Base-by-base conservation (phyloP, 2,888 invertebrate species). In the Eilema depressum region DNA sequence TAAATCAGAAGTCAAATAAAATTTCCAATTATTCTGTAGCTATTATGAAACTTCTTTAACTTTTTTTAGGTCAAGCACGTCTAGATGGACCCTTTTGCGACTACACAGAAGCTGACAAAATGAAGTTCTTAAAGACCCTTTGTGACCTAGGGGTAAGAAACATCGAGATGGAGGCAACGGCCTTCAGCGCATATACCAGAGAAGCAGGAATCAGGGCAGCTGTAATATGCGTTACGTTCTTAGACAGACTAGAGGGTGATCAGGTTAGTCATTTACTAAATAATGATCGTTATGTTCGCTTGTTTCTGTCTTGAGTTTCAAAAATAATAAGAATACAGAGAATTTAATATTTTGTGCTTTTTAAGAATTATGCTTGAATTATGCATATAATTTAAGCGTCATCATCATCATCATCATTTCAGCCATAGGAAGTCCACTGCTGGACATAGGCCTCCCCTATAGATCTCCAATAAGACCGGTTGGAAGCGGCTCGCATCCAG, bases 101-200 rank as follows among this genome's bases (percentile, higher is more conserved):
- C 33, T 96, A 97, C 87, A 95, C 92, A 0, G 96, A 96, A 57
- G 88, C 91, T 0, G 97, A 97, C 8, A 97, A 98, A 86, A 89
- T 96, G 86, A 83, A 88, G 0, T 98, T 96, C 83, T 88, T 98
- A 17, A 85, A 90, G 0, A 89, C 90, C 30, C 89, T 97, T 3
- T 85, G 93, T 12, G 83, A 89, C 0, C 83, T 93, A 57, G 97
- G 97, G 0, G 96, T 98, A 1, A 95, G 94, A 61, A 98, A 98
- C 85, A 97, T 98, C 66, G 98, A 98, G 89, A 97, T 97, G 98
- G 98, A 98, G 87, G 96, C 97, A 0, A 96, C 97, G 0, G 97
- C 97, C 57, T 97, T 98, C 83, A 96, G 97, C 0, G 97, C 97
- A 0, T 87, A 97, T 66, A 97, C 97, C 8, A 91, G 96, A 63